Evolutionary conservation across 64 coral and sea anemone genomes (phyloP), one percentile per base, ranked within the genome.

Genomic region (Astreopora myriophthalma): DNA sequence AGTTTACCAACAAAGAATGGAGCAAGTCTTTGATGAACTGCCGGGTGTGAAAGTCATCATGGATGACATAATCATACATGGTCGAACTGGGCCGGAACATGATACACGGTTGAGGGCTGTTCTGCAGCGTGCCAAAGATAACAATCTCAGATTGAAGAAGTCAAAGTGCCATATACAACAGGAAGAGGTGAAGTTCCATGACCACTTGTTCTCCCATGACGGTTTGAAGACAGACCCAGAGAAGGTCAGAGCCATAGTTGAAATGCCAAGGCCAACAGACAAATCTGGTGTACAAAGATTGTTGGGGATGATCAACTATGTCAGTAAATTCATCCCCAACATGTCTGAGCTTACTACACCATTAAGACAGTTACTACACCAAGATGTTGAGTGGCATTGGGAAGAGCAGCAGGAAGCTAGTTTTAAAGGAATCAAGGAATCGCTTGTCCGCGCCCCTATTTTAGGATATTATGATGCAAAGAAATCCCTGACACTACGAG

Each of bases 311-410:
- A 11, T 80, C 2, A 57, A 90, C 57, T 90, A 74, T 85, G 78
- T 85, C 14, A 40, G 68, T 26, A 92, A 92, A 31, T 92, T 85
- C 60, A 52, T 92, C 31, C 64, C 80, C 35, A 92, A 85, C 80
- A 92, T 85, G 79, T 84, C 90, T 0, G 80, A 85, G 20, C 74
- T 92, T 39, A 92, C 90, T 32, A 80, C 90, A 32, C 90, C 90
- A 17, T 36, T 92, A 3, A 74, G 90, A 85, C 3, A 68, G 10
- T 20, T 92, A 22, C 90, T 75, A 31, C 30, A 73, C 1, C 51
- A 85, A 32, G 90, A 85, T 63, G 74, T 81, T 75, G 63, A 52
- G n/a, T 92, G 90, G 79, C 79, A 84, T 61, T 92, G 90, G 90
- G n/a, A 64, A 26, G 46, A 84, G 28, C 66, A 92, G 27, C 90